Conservation (phyloP, 1,140 invertebrate genomes). For the Drosophila pachea region DNA sequence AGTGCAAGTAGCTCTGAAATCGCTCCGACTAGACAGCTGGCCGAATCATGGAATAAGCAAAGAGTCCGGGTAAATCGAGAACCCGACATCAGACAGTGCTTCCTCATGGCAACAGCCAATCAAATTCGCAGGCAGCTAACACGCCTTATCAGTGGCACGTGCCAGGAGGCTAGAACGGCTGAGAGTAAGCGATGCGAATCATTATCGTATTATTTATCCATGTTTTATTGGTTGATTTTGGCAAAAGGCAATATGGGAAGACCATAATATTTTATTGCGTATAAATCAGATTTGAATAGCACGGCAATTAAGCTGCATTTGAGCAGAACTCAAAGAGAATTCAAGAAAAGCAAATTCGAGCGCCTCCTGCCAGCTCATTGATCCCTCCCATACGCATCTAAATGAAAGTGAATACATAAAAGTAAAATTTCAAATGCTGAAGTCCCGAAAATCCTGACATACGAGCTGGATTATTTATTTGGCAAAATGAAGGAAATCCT, state of each 20-base stretch:
- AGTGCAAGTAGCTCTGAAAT: too few relatives aligned
- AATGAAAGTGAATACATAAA: too few relatives aligned
- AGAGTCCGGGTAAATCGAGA: background rate
- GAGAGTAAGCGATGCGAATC: conserved; percentile 55
- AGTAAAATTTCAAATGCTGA: too few relatives aligned
- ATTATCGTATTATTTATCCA: conserved; percentile 59
- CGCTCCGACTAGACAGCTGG: too few relatives aligned
- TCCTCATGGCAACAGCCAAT: conserved; percentile 21
- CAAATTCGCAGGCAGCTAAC: conserved; percentile 7
- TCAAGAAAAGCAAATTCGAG: conserved; percentile 35
- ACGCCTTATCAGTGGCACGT: conserved; percentile 46
- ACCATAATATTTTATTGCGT: conserved; percentile 14
- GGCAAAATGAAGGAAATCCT: too few relatives aligned
- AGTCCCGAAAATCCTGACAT: too few relatives aligned
- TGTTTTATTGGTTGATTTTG: conserved; percentile 42
- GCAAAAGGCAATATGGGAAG: conserved; percentile 1
- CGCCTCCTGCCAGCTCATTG: too few relatives aligned
- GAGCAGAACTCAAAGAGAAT: conserved; percentile 62
- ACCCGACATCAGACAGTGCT: background rate
- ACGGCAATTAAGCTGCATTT: conserved; percentile 49
- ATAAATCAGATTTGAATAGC: conserved; percentile 61
- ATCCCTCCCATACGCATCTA: too few relatives aligned
- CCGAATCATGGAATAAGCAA: too few relatives aligned
- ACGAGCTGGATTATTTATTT: too few relatives aligned
- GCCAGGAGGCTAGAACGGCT: conserved; percentile 29